A percentile compares a stretch with the other conserved stretches of the same genome.
These are phyloP conservation scores for Archocentrus centrarchus DNA, from an alignment of 2,113 vertebrate species.

Conservation along the genomic window DNA sequence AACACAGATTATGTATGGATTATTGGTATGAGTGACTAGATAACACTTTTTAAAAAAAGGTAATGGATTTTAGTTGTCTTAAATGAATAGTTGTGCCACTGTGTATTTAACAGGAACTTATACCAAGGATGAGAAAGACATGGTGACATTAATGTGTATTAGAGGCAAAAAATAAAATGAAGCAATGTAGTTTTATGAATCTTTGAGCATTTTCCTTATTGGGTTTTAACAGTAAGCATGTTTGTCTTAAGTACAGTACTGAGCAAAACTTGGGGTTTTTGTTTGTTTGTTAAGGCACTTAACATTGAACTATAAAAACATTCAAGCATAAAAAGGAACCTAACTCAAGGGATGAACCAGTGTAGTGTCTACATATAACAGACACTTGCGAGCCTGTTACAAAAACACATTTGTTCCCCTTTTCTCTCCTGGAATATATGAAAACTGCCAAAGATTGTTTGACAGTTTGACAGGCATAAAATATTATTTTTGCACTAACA, in stretches of 20 bases:
- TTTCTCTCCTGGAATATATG: not conserved
- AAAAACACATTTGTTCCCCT: not conserved
- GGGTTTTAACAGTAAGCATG: not conserved
- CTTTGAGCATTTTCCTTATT: not conserved
- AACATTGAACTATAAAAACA: not conserved
- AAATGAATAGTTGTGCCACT: not conserved
- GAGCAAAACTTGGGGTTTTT: not conserved
- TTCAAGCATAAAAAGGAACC: not conserved
- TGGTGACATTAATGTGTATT: not conserved
- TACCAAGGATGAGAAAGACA: not conserved
- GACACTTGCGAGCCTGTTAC: not conserved
- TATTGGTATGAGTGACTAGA: not conserved
- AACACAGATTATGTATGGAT: not conserved
- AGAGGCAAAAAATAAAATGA: not conserved
- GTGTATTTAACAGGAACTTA: not conserved
- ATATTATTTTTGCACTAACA: not conserved
- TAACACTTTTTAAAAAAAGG: not conserved
- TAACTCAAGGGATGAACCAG: not conserved
- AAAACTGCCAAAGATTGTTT: not conserved
- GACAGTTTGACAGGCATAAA: not conserved
- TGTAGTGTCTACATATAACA: not conserved
- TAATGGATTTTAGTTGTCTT: not conserved
- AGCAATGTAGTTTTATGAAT: not conserved
- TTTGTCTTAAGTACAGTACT: not conserved
- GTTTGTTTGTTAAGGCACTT: not conserved